Conservation (phyloP, 2,888 invertebrate species). For the Escarpia spicata region DNA sequence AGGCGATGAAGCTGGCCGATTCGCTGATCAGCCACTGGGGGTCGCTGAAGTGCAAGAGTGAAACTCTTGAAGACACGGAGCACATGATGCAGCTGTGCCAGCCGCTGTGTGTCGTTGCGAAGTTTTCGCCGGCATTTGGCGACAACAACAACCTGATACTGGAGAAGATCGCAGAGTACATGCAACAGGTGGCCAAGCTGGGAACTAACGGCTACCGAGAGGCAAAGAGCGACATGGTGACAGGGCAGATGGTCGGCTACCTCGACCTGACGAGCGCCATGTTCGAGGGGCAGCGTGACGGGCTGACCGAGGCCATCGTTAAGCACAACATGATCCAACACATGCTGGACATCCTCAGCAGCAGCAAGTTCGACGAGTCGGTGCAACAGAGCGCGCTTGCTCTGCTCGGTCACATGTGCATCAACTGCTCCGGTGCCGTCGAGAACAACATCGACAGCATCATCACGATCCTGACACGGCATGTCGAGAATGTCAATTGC, state of each 20-base stretch:
- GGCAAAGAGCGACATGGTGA: constrained; percentile 14
- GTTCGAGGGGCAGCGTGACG: constrained; percentile 39
- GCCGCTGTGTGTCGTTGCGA: constrained; percentile 37
- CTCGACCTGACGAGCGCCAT: constrained; percentile 39
- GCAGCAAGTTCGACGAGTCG: constrained; percentile 26
- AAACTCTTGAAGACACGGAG: constrained; percentile 13
- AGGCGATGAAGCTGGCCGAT: constrained; percentile 29
- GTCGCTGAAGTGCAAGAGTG: constrained; percentile 25
- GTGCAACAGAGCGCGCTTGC: constrained; percentile 39
- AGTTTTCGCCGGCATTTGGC: constrained; percentile 28
- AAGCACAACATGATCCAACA: constrained; percentile 29
- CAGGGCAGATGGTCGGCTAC: constrained; percentile 28
- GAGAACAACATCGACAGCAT: constrained; percentile 26
- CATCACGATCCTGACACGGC: neutral
- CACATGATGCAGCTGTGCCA: constrained; percentile 36
- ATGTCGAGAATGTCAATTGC: neutral
- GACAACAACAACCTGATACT: constrained; percentile 35
- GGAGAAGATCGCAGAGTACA: constrained; percentile 30
- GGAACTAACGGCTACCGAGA: neutral
- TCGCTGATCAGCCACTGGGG: constrained; percentile 39
- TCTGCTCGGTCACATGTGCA: constrained; percentile 38
- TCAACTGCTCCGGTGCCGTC: constrained; percentile 13
- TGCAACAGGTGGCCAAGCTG: constrained; percentile 13
- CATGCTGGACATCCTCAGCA: constrained; percentile 30
- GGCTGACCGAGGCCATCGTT: neutral